A percentile compares a stretch with the other conserved stretches of the same genome.
These are phyloP conservation scores for Petroica traversi DNA, from an alignment of 2,113 vertebrate genomes.

Conservation along the genomic window DNA sequence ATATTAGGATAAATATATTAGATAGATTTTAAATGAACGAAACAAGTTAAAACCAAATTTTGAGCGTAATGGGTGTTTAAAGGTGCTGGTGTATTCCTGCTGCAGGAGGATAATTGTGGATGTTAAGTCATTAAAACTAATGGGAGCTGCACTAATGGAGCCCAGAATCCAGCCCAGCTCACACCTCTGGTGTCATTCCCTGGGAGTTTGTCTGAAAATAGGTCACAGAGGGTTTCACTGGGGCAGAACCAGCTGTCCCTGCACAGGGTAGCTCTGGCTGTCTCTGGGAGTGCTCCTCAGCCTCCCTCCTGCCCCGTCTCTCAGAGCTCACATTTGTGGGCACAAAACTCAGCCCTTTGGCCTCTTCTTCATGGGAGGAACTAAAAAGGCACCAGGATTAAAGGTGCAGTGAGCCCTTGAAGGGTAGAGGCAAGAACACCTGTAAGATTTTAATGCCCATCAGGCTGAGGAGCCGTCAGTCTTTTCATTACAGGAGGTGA, in stretches of 20 bases:
- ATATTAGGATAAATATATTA: slow-evolving; percentile 13
- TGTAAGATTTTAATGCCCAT: slow-evolving; percentile 49
- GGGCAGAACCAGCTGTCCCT: background rate
- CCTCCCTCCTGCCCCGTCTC: background rate
- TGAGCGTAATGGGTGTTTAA: background rate
- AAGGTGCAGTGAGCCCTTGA: background rate
- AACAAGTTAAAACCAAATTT: background rate
- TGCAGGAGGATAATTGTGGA: background rate
- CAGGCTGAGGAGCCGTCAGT: slow-evolving; percentile 31
- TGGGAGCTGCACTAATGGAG: background rate
- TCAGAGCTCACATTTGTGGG: background rate
- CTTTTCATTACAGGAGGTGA: background rate
- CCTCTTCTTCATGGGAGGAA: background rate
- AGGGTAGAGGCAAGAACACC: background rate
- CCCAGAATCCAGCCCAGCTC: background rate
- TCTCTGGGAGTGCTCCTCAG: background rate
- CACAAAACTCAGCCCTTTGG: background rate
- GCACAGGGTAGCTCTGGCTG: background rate
- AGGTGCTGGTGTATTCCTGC: background rate
- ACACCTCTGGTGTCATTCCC: background rate
- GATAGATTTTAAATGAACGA: slow-evolving; percentile 24
- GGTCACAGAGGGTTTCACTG: background rate
- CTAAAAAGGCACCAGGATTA: slow-evolving; percentile 34
- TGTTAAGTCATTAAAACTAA: background rate
- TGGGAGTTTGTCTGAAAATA: background rate